Evolutionary conservation across 2,797 vertebrate species (phyloP).

Genomic region (Syngnathus acus): DNA sequence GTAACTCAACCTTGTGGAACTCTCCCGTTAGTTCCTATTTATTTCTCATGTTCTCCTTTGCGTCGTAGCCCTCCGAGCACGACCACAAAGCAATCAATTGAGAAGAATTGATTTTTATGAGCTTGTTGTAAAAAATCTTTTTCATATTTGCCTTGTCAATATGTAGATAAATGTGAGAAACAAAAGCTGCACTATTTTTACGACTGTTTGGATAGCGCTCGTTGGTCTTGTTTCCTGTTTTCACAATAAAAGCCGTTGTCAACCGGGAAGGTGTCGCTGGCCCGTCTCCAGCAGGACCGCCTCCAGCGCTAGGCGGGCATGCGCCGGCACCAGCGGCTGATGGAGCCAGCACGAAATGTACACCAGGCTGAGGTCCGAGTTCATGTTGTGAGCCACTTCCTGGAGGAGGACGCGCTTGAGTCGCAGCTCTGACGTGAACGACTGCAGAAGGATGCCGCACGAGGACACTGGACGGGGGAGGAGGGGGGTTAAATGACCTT

Average conservation of each 20-base stretch:
- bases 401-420: constrained; percentile 75
- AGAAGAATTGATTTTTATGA: constrained; percentile 42
- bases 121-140: constrained; percentile 54
- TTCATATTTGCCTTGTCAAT: constrained; percentile 54
- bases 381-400: constrained; percentile 76
- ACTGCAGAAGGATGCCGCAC: constrained; percentile 63
- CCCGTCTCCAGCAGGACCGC: constrained; percentile 88
- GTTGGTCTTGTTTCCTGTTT: background rate
- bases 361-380: constrained; percentile 75
- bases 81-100: constrained; percentile 14
- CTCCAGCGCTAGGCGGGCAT: constrained; percentile 73
- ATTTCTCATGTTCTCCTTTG: background rate
- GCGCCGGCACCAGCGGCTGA: constrained; percentile 78
- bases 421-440: constrained; percentile 78
- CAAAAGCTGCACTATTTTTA: constrained; percentile 73
- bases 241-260: constrained; percentile 3
- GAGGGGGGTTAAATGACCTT: background rate
- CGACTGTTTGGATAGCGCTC: constrained; percentile 61
- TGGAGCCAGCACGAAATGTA: constrained; percentile 89
- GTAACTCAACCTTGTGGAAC: background rate
- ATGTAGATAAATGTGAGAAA: constrained; percentile 64
- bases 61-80: constrained; percentile 5
- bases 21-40: background rate
- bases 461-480: constrained; percentile 61
- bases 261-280: constrained; percentile 59